These are phyloP conservation scores for Dendrolimus pini DNA, from an alignment of 2,888 invertebrate genomes.

Conservation along the genomic window DNA sequence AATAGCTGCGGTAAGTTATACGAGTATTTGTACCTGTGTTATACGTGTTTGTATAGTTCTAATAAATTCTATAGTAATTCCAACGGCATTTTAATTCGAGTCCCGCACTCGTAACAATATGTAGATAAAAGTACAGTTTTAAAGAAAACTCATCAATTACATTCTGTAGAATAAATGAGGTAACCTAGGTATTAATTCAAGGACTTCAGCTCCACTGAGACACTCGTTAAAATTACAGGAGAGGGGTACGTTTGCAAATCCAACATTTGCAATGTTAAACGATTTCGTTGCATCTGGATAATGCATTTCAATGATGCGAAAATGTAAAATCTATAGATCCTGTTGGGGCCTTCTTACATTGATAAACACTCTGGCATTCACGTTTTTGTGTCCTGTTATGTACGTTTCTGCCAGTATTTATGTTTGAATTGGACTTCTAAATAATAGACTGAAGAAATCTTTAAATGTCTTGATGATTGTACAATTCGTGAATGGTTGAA, in stretches of 20 bases:
- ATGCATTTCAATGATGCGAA: conserved; percentile 77
- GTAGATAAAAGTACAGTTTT: not conserved
- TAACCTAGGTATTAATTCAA: conserved; percentile 50
- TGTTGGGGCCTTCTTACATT: conserved; percentile 11
- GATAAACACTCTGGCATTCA: not conserved
- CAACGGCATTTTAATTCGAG: too few relatives aligned
- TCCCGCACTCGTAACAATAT: not conserved
- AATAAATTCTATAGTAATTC: too few relatives aligned
- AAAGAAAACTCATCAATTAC: not conserved
- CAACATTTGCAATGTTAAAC: conserved; percentile 73
- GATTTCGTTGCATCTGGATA: conserved; percentile 58
- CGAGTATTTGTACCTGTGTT: too few relatives aligned
- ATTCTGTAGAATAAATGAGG: not conserved
- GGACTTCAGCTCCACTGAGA: conserved; percentile 45
- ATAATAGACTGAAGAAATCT: not conserved
- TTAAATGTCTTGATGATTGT: too few relatives aligned
- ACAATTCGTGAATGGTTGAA: too few relatives aligned
- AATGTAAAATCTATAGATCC: conserved; percentile 58
- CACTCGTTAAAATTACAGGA: conserved; percentile 69
- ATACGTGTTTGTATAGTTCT: too few relatives aligned
- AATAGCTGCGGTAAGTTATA: too few relatives aligned
- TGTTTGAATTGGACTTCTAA: not conserved
- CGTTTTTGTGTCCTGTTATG: not conserved
- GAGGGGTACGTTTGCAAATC: conserved; percentile 58
- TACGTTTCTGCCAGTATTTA: not conserved